phyloP scores from a whole-genome alignment of 2,113 vertebrate genomes.

The Amblyornis subalaris region DNA sequence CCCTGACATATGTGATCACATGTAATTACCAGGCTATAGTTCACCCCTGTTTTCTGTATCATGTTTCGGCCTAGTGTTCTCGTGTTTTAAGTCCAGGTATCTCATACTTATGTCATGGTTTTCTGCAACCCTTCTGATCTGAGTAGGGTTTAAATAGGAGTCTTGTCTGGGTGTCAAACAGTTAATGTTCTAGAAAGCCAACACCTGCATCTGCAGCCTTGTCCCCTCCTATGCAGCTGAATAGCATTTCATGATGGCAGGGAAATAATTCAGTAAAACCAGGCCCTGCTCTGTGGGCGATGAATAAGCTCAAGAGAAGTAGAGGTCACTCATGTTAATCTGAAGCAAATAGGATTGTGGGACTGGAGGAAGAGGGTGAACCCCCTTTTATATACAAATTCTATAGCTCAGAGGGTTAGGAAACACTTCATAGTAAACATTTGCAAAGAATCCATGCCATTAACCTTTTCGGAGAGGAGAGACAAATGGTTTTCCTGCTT shows the following conservation, averaged over 20 bases:
- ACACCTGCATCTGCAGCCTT: slow-evolving; percentile 22
- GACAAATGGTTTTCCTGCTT: slow-evolving; percentile 28
- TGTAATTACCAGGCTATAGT: not conserved
- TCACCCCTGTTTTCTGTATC: not conserved
- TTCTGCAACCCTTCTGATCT: not conserved
- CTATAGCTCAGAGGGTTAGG: slow-evolving; percentile 42
- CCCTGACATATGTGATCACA: not conserved
- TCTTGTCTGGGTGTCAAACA: not conserved
- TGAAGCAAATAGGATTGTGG: slow-evolving; percentile 50
- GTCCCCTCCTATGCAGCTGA: slow-evolving; percentile 35
- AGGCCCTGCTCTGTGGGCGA: not conserved
- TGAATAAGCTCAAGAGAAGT: slow-evolving; percentile 36
- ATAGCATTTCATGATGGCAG: slow-evolving; percentile 26
- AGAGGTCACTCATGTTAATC: slow-evolving; percentile 52
- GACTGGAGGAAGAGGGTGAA: not conserved
- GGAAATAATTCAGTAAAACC: slow-evolving; percentile 44
- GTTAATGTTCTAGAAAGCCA: slow-evolving; percentile 15
- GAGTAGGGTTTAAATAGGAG: not conserved
- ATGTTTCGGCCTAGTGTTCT: not conserved
- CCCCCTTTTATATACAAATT: slow-evolving; percentile 43
- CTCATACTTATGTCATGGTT: not conserved
- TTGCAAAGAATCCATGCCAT: slow-evolving; percentile 28
- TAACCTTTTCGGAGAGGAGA: not conserved
- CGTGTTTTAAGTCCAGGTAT: not conserved
- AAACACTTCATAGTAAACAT: slow-evolving; percentile 37